These are phyloP conservation scores for Ceyx margarethae DNA, from an alignment of 2,113 vertebrate genomes.

Conservation along the genomic window DNA sequence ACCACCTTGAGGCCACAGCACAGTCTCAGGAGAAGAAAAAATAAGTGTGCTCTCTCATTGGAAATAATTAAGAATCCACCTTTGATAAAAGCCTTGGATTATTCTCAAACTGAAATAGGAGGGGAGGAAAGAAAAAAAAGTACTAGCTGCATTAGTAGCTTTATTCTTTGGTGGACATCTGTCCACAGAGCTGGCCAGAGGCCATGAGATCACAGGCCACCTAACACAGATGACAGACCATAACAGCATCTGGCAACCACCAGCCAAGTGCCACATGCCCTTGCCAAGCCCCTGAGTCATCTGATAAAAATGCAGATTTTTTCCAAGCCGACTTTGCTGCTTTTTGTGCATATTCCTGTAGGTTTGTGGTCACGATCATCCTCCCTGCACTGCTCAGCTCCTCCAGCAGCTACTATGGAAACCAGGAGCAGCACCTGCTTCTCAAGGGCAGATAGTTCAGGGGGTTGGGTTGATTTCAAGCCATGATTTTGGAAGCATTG, in stretches of 20 bases:
- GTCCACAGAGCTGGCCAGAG: background rate
- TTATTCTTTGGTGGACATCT: background rate
- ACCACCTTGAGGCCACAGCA: fast-evolving
- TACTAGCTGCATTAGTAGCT: background rate
- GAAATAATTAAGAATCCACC: background rate
- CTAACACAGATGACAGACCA: background rate
- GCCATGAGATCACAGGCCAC: background rate
- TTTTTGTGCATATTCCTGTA: background rate
- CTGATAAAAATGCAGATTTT: slow-evolving; percentile 14
- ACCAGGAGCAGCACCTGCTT: slow-evolving; percentile 8
- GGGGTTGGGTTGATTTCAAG: background rate
- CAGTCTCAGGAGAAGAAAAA: background rate
- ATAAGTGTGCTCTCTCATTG: background rate
- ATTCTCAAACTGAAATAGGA: background rate
- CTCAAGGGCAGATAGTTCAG: background rate
- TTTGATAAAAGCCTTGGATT: background rate
- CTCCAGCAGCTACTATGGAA: slow-evolving; percentile 56
- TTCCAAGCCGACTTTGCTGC: background rate
- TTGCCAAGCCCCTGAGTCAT: slow-evolving; percentile 3
- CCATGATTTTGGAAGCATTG: background rate
- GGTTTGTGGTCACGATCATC: slow-evolving; percentile 47
- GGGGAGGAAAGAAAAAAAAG: background rate
- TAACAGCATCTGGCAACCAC: slow-evolving; percentile 1
- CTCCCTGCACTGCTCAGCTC: background rate
- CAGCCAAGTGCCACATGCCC: background rate